A percentile compares a stretch with the other conserved stretches of the same genome.
Evolutionary conservation across 2,888 invertebrate genomes (phyloP).

Genomic region (Hermaeophaga mercurialis): DNA sequence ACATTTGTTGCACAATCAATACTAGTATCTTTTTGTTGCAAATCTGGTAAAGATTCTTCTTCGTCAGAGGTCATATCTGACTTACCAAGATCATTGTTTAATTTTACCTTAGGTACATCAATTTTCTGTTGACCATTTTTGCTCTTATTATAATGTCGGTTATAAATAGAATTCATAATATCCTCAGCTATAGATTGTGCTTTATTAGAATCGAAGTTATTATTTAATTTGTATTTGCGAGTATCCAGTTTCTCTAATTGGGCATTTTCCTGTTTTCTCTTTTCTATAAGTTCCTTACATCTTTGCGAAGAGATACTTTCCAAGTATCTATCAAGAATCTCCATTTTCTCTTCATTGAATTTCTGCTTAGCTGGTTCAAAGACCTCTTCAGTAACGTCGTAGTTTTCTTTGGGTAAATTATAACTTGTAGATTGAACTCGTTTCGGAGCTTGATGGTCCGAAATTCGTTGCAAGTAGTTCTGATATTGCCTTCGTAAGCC

Average conservation of each 20-base stretch:
- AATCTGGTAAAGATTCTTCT: neutral
- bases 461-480: slow-evolving; percentile 38
- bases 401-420: slow-evolving; percentile 1
- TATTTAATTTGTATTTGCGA: slow-evolving; percentile 24
- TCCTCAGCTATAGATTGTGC: slow-evolving; percentile 47
- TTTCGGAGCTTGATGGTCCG: neutral
- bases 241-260: slow-evolving; percentile 29
- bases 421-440: neutral
- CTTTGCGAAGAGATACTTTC: slow-evolving; percentile 34
- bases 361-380: slow-evolving; percentile 24
- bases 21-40: neutral
- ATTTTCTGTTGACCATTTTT: neutral
- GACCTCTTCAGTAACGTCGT: slow-evolving; percentile 7
- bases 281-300: slow-evolving; percentile 33
- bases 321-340: slow-evolving; percentile 44
- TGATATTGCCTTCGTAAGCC: slow-evolving; percentile 56
- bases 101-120: neutral
- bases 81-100: slow-evolving; percentile 15
- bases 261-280: slow-evolving; percentile 25
- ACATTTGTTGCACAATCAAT: neutral
- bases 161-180: slow-evolving; percentile 47
- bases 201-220: slow-evolving; percentile 35
- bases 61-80: neutral
- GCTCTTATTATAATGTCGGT: slow-evolving; percentile 38
- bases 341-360: slow-evolving; percentile 38